Base-by-base conservation (phyloP, 2,113 vertebrate species). In the Tachysurus fulvidraco region DNA sequence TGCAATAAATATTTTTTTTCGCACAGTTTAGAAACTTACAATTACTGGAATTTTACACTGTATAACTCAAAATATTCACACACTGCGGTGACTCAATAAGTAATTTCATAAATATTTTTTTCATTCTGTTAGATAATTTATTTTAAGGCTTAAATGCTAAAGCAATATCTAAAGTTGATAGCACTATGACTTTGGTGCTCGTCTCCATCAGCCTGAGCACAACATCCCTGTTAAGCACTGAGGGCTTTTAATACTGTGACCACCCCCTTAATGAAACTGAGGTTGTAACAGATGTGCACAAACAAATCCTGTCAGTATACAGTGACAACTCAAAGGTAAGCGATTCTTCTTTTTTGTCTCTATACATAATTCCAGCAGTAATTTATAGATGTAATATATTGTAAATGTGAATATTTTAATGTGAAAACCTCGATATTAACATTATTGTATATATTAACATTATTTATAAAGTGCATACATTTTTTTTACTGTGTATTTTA, bases 301-400 rank as follows among this genome's bases (percentile, higher is more conserved):
- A 69, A 76, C 60, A 80, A 44, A 54, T 81, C 44, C 74, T 67
- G 69, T 28, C 83, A 87, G 78, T 81, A 50, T n/a, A 28, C 76
- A 11, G 54, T 62, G 73, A 57, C 86, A 89, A 84, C 89, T 86
- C 86, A 85, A 89, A 92, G 92, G 89, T 86, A 91, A 87, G 90
- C 85, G 77, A 76, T 54, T 85, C 14, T 46, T 76, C 50, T 41
- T 81, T 2, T 25, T 36, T 10, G 25, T 12, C 28, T 28, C 5
- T 11, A 16, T 36, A 17, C 11, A 5, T 57, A 16, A 8, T n/a
- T n/a, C 30, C 10, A 78, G 76, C 13, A 78, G 1, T 59, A 12
- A 36, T 80, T 36, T 80, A 17, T 28, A 80, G 54, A 52, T 19
- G 25, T 14, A 28, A 50, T 11, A 1, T 16, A 74, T n/a, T n/a